Conservation (phyloP, 2,797 vertebrate genomes). For the Sciurus vulgaris region DNA sequence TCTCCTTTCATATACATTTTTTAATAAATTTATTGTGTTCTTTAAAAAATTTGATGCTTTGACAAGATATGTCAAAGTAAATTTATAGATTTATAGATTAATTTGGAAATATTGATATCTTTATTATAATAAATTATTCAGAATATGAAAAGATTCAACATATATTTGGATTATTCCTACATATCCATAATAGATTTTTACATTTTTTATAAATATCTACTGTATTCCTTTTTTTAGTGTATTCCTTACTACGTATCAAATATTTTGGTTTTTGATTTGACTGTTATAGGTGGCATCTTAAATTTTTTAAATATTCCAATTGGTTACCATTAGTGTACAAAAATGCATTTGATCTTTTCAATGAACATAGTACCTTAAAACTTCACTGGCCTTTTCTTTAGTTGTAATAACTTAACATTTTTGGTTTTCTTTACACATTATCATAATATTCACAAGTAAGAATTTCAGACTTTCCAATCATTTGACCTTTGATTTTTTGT, state of each 20-base stretch:
- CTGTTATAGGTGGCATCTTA: not conserved
- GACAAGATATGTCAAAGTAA: not conserved
- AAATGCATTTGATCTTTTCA: not conserved
- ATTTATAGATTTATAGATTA: slow-evolving; percentile 37
- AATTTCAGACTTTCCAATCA: not conserved
- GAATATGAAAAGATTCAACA: slow-evolving; percentile 13
- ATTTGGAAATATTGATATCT: not conserved
- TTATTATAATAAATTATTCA: slow-evolving; percentile 41
- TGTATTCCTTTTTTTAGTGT: not conserved
- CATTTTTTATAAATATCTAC: not conserved
- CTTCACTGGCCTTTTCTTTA: not conserved
- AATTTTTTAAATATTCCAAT: slow-evolving; percentile 30
- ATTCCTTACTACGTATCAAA: not conserved
- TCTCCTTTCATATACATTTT: slow-evolving; percentile 16
- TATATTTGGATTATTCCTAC: slow-evolving; percentile 37
- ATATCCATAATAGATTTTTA: not conserved
- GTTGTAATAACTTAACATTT: slow-evolving; percentile 2
- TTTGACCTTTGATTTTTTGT: slow-evolving; percentile 9
- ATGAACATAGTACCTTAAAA: not conserved
- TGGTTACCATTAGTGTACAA: not conserved
- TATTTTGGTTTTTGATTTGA: not conserved
- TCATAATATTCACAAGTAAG: not conserved
- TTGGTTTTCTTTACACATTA: not conserved
- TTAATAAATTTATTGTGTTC: not conserved
- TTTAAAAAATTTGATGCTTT: not conserved